Evolutionary conservation across 2,113 vertebrate genomes (phyloP).

Genomic region (Eleginops maclovinus): DNA sequence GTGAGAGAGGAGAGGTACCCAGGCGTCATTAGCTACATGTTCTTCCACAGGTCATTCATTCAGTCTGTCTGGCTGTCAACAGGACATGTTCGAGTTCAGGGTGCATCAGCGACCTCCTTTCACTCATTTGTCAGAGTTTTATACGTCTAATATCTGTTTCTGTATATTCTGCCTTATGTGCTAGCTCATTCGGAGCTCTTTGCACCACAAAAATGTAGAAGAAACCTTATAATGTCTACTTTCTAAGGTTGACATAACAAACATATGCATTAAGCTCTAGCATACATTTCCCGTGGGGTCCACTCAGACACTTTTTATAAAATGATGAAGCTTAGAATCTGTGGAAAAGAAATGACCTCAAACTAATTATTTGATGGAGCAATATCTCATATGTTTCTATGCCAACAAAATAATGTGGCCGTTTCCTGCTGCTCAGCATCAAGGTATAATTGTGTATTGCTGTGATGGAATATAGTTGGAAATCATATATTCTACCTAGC

Average conservation of each 20-base stretch:
- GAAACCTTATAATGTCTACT: slow-evolving; percentile 7
- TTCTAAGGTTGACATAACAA: slow-evolving; percentile 20
- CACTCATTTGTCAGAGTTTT: slow-evolving; percentile 44
- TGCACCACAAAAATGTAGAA: slow-evolving; percentile 30
- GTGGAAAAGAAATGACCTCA: slow-evolving; percentile 36
- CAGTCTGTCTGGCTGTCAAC: slow-evolving; percentile 54
- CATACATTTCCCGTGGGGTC: slow-evolving; percentile 29
- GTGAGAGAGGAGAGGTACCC: slow-evolving; percentile 73
- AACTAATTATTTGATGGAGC: slow-evolving; percentile 30
- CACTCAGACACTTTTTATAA: slow-evolving; percentile 25
- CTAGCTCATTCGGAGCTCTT: slow-evolving; percentile 9
- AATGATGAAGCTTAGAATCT: slow-evolving; percentile 39
- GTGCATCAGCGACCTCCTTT: slow-evolving; percentile 46
- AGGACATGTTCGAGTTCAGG: slow-evolving; percentile 35
- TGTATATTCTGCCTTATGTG: neutral
- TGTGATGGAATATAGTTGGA: slow-evolving; percentile 85
- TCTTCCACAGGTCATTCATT: slow-evolving; percentile 69
- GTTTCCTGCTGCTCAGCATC: slow-evolving; percentile 90
- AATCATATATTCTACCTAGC: slow-evolving; percentile 84
- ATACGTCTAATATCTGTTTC: slow-evolving; percentile 10
- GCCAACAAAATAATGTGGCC: slow-evolving; percentile 87
- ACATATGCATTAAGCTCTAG: slow-evolving; percentile 37
- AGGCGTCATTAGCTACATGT: slow-evolving; percentile 62
- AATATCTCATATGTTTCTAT: slow-evolving; percentile 72
- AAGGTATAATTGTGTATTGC: slow-evolving; percentile 84